A percentile compares a stretch with the other conserved stretches of the same genome.
phyloP scores from a whole-genome alignment of 2,888 invertebrate species.

The Hemicrepidius hirtus region DNA sequence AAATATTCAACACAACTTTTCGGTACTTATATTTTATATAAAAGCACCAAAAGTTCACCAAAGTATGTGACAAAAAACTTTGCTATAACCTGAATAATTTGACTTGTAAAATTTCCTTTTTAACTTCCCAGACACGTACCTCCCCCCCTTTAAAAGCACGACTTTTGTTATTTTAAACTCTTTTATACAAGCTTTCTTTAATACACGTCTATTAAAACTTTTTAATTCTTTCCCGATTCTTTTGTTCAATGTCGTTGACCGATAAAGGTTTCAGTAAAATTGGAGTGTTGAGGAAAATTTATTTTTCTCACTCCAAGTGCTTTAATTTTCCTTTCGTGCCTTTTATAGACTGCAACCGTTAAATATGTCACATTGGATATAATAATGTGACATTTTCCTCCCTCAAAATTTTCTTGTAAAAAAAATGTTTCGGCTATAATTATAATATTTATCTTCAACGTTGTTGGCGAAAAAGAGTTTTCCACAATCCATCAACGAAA shows the following conservation, averaged over 20 bases:
- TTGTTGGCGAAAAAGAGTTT: too few species aligned
- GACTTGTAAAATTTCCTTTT: conserved; percentile 18
- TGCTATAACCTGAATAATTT: conserved; percentile 10
- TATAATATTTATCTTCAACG: too few species aligned
- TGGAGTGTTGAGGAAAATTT: too few species aligned
- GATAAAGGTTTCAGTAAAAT: too few species aligned
- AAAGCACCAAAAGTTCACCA: neutral
- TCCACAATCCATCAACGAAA: too few species aligned
- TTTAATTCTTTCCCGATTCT: conserved; percentile 3
- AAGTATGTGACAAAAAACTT: conserved; percentile 11
- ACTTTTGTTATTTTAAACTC: conserved; percentile 29
- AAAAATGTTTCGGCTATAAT: too few species aligned
- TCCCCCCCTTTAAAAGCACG: neutral
- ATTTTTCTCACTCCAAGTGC: too few species aligned
- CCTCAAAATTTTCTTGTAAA: too few species aligned
- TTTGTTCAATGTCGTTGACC: conserved; percentile 14
- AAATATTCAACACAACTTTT: neutral
- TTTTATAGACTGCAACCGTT: too few species aligned
- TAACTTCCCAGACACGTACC: conserved; percentile 17
- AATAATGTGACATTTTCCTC: too few species aligned
- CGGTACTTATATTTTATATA: neutral
- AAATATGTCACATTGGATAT: too few species aligned
- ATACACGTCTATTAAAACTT: conserved; percentile 23
- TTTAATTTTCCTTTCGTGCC: too few species aligned
- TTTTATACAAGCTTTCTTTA: neutral